Percentiles rank a stretch among this genome's conserved stretches.
These are phyloP conservation scores for Sebastes vulpes DNA, from an alignment of 2,797 vertebrate species.

Conservation along the genomic window DNA sequence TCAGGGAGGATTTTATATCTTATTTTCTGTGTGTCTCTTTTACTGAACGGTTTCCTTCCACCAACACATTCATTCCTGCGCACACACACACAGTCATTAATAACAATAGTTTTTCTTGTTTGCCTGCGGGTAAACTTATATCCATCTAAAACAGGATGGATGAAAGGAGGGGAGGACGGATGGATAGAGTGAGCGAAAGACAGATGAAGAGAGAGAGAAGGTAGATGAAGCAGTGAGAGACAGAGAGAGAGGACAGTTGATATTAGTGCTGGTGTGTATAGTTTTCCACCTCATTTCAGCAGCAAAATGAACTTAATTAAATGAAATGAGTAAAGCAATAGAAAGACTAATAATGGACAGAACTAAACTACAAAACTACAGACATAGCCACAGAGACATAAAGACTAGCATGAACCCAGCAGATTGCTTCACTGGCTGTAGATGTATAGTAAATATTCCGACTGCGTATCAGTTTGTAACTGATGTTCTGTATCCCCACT, in stretches of 20 bases:
- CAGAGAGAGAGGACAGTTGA: background rate
- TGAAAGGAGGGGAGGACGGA: conserved; percentile 3
- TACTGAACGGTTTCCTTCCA: background rate
- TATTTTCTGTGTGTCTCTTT: background rate
- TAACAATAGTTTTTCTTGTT: conserved; percentile 40
- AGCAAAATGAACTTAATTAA: background rate
- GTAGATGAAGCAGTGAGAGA: background rate
- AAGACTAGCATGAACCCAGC: background rate
- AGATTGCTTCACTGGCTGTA: background rate
- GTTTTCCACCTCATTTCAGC: background rate
- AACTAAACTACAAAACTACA: background rate
- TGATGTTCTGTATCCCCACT: background rate
- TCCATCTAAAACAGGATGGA: conserved; percentile 45
- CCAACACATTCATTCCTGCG: background rate
- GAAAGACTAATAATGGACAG: background rate
- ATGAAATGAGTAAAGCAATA: conserved; percentile 16
- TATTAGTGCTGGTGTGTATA: background rate
- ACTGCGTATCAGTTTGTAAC: background rate
- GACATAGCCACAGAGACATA: background rate
- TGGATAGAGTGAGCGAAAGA: conserved; percentile 2
- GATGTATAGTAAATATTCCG: background rate
- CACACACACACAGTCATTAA: conserved; percentile 26
- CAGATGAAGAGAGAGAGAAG: background rate
- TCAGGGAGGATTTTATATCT: background rate
- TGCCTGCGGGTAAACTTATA: conserved; percentile 45